Evolutionary conservation across 2,113 vertebrate genomes (phyloP).

Genomic region (Bostrychus sinensis): DNA sequence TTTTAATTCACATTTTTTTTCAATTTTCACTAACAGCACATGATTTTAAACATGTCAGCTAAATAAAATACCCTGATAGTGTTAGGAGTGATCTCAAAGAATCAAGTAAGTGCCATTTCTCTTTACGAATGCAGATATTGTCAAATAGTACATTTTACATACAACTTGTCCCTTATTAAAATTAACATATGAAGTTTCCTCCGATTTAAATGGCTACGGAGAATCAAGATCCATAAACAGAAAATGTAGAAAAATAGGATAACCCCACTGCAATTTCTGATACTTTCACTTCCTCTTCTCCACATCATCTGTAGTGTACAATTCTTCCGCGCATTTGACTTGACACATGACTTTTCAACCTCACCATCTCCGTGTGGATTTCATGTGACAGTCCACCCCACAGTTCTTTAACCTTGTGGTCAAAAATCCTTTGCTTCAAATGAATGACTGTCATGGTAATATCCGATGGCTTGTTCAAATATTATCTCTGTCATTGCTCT

Average conservation of each 20-base stretch:
- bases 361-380: slow-evolving; percentile 14
- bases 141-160: slow-evolving; percentile 1
- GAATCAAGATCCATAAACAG: slow-evolving; percentile 30
- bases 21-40: slow-evolving; percentile 7
- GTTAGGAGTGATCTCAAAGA: slow-evolving; percentile 20
- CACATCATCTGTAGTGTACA: slow-evolving; percentile 15
- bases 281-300: slow-evolving; percentile 31
- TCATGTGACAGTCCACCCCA: slow-evolving; percentile 12
- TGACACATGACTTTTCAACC: slow-evolving; percentile 3
- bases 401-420: background rate
- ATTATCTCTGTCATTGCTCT: background rate
- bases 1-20: slow-evolving; percentile 20
- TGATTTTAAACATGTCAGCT: slow-evolving; percentile 9
- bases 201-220: slow-evolving; percentile 15
- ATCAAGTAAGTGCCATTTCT: background rate
- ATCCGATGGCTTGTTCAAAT: slow-evolving; percentile 9
- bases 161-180: slow-evolving; percentile 43
- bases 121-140: background rate
- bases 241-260: slow-evolving; percentile 22
- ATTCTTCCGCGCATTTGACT: background rate
- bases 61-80: slow-evolving; percentile 4
- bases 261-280: background rate
- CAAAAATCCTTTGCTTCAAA: slow-evolving; percentile 11
- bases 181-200: slow-evolving; percentile 27
- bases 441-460: slow-evolving; percentile 10